Conservation (phyloP, 2,888 invertebrate species). For the Rosalia funebris region DNA sequence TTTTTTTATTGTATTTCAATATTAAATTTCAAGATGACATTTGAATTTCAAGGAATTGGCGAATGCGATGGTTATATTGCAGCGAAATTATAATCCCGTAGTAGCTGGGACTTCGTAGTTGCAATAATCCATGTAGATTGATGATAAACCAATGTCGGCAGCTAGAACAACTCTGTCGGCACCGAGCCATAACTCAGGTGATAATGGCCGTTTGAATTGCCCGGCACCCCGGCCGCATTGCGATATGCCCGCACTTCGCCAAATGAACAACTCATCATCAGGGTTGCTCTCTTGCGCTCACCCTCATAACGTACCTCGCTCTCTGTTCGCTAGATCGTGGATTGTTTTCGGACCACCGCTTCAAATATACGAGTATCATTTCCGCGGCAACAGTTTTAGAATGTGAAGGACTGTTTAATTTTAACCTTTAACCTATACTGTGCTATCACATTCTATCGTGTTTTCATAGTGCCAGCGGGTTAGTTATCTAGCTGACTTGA, state of each 20-base stretch:
- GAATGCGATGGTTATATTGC: conserved; percentile 14
- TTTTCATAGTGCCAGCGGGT: conserved; percentile 58
- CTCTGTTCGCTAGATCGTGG: conserved; percentile 55
- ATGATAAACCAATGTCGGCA: conserved; percentile 59
- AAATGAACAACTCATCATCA: conserved; percentile 63
- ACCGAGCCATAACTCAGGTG: conserved; percentile 64
- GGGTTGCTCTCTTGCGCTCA: conserved; percentile 53
- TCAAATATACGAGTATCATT: conserved; percentile 58
- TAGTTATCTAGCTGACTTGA: conserved; percentile 63
- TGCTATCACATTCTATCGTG: conserved; percentile 55
- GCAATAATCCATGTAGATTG: conserved; percentile 59
- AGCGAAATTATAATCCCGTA: conserved; percentile 14
- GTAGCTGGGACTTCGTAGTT: conserved; percentile 36
- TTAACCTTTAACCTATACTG: conserved; percentile 37
- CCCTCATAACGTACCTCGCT: conserved; percentile 38
- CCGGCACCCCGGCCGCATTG: conserved; percentile 60
- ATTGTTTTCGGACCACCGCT: conserved; percentile 61
- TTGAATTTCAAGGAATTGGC: conserved; percentile 12
- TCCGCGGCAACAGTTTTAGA: conserved; percentile 54
- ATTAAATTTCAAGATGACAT: background rate
- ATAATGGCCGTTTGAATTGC: conserved; percentile 64
- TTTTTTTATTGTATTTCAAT: too few species aligned
- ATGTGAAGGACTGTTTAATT: conserved; percentile 52
- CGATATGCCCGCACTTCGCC: conserved; percentile 63
- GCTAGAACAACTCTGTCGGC: conserved; percentile 64